Percentiles rank a stretch among this genome's conserved stretches.
Conservation (phyloP, 2,113 vertebrate species). For the Dascyllus trimaculatus region DNA sequence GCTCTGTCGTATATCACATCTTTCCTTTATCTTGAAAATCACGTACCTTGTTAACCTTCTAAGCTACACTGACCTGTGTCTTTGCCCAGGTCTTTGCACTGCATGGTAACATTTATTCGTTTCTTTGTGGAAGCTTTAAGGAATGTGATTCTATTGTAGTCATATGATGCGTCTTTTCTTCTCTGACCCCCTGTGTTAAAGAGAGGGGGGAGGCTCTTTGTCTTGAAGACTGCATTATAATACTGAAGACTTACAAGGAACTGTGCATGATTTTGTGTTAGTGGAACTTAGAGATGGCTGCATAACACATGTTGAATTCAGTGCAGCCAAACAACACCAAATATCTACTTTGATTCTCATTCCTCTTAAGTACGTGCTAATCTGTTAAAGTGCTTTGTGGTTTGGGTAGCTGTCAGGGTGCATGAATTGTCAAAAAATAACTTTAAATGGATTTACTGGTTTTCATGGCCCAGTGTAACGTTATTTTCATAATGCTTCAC, state of each 20-base stretch:
- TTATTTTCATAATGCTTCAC: no score
- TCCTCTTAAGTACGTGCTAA: background rate
- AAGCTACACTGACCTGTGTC: no score
- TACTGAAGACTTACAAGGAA: conserved; percentile 8
- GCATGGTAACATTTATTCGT: background rate
- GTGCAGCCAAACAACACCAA: background rate
- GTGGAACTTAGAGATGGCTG: background rate
- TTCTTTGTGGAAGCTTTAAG: conserved; percentile 34
- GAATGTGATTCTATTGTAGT: conserved; percentile 66
- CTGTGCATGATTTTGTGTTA: conserved; percentile 12
- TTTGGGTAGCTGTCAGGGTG: background rate
- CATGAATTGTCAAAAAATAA: background rate
- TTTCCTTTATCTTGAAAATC: no score
- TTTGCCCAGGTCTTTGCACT: background rate
- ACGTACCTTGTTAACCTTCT: no score
- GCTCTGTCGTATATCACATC: no score
- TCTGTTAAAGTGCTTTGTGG: background rate
- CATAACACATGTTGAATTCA: background rate
- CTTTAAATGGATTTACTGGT: background rate
- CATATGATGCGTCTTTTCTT: conserved; percentile 60
- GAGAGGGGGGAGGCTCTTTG: conserved; percentile 1
- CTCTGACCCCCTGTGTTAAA: conserved; percentile 23
- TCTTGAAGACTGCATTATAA: background rate
- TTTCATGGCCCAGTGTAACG: background rate
- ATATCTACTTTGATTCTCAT: background rate